phyloP scores from a whole-genome alignment of 2,888 invertebrate genomes.

The Melitaea athalia region DNA sequence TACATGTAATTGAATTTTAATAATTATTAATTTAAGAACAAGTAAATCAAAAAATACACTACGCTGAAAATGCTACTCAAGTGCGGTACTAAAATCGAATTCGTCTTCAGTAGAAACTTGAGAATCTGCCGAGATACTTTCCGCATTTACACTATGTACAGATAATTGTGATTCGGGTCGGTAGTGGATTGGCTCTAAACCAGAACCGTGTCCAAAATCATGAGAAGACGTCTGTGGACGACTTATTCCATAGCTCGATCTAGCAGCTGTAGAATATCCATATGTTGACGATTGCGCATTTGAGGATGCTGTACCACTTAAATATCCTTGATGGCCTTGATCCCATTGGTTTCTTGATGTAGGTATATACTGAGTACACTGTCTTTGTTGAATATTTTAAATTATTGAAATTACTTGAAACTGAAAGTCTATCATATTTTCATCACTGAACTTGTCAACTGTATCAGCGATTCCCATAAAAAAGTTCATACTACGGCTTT shows the following conservation, averaged over 20 bases:
- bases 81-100: slow-evolving; percentile 43
- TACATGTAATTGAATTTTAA: slow-evolving; percentile 39
- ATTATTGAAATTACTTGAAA: slow-evolving; percentile 40
- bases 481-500: slow-evolving; percentile 36
- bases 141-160: slow-evolving; percentile 42
- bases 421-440: no score
- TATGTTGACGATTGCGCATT: slow-evolving; percentile 42
- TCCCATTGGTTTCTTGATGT: slow-evolving; percentile 43
- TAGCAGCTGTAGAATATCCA: slow-evolving; percentile 44
- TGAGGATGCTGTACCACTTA: slow-evolving; percentile 42
- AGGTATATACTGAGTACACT: slow-evolving; percentile 42
- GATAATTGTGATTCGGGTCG: slow-evolving; percentile 43
- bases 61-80: slow-evolving; percentile 41
- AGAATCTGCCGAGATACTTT: slow-evolving; percentile 43
- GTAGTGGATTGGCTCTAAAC: slow-evolving; percentile 41
- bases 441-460: no score
- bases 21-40: slow-evolving; percentile 40
- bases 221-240: slow-evolving; percentile 41
- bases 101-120: slow-evolving; percentile 41
- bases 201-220: slow-evolving; percentile 43
- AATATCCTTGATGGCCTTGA: slow-evolving; percentile 42
- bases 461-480: slow-evolving; percentile 22
- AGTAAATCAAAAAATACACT: slow-evolving; percentile 39
- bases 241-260: slow-evolving; percentile 42
- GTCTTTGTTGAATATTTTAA: slow-evolving; percentile 41